Evolutionary conservation across 2,113 vertebrate genomes (phyloP).

Genomic region (Neogobius melanostomus): DNA sequence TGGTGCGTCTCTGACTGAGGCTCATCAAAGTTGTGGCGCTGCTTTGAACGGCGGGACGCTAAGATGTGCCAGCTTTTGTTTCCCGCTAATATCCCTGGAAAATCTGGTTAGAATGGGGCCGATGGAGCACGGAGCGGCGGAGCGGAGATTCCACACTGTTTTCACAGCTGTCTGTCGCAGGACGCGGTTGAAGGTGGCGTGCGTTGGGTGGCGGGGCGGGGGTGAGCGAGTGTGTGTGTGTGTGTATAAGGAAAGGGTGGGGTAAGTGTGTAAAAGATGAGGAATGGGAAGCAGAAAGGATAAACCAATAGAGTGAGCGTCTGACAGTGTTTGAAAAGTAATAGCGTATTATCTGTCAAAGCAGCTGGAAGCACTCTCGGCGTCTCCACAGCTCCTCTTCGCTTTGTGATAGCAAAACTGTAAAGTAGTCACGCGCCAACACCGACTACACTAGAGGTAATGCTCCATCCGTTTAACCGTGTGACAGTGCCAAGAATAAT

Average conservation of each 20-base stretch:
- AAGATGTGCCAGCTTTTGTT: constrained; percentile 64
- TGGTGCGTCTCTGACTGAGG: constrained; percentile 17
- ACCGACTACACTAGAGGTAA: neutral
- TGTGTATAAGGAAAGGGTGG: neutral
- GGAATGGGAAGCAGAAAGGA: constrained; percentile 57
- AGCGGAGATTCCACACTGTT: constrained; percentile 69
- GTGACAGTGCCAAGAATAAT: constrained; percentile 1
- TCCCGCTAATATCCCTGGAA: constrained; percentile 74
- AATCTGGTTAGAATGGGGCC: constrained; percentile 73
- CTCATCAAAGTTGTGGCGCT: constrained; percentile 59
- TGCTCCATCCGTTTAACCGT: neutral
- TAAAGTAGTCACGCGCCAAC: neutral
- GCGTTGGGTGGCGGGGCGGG: neutral
- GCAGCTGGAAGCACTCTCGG: constrained; percentile 9
- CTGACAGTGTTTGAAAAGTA: constrained; percentile 44
- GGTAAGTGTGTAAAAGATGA: constrained; percentile 62
- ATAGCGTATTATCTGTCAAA: constrained; percentile 13
- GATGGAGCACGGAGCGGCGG: constrained; percentile 42
- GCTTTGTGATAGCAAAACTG: constrained; percentile 4
- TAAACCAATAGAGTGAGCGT: constrained; percentile 52
- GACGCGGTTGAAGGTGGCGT: constrained; percentile 44
- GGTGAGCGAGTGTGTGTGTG: neutral
- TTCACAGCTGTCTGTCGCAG: constrained; percentile 73
- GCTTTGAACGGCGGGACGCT: constrained; percentile 51
- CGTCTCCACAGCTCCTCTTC: constrained; percentile 6